A percentile compares a stretch with the other conserved stretches of the same genome.
These are phyloP conservation scores for Xenopus petersii DNA, from an alignment of 2,797 vertebrate genomes.

Conservation along the genomic window DNA sequence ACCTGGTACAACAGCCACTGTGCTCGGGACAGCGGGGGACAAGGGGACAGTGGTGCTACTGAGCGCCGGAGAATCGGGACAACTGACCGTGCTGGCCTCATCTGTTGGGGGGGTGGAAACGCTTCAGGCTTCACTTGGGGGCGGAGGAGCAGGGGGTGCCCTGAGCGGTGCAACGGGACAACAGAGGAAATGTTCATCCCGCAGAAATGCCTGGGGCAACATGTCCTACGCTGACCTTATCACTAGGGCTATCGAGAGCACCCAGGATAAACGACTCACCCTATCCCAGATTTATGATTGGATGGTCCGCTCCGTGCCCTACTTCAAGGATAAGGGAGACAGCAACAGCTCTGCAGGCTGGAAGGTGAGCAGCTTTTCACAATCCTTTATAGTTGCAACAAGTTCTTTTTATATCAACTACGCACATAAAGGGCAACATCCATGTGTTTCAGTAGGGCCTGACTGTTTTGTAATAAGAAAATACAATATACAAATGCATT, in stretches of 20 bases:
- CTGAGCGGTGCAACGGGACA: constrained; percentile 62
- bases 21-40: constrained; percentile 42
- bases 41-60: constrained; percentile 52
- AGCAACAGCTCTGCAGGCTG: constrained; percentile 98
- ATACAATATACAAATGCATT: no score
- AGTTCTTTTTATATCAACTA: no score
- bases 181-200: constrained; percentile 89
- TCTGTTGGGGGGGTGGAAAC: constrained; percentile 50
- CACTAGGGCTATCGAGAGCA: constrained; percentile 92
- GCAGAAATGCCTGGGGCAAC: constrained; percentile 96
- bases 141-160: constrained; percentile 25
- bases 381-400: no score
- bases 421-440: no score
- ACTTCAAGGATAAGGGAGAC: constrained; percentile 99
- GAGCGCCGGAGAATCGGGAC: constrained; percentile 35
- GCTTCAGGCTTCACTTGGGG: constrained; percentile 38
- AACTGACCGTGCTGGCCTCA: constrained; percentile 28
- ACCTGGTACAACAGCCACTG: constrained; percentile 58
- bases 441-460: no score
- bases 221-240: constrained; percentile 96
- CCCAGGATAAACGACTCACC: constrained; percentile 92
- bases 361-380: constrained; percentile 78
- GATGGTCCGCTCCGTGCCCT: constrained; percentile 96
- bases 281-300: constrained; percentile 97
- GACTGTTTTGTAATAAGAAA: no score